A percentile compares a stretch with the other conserved stretches of the same genome.
Conservation (phyloP, 2,888 invertebrate species). For the Hydrotaea cyrtoneurina region DNA sequence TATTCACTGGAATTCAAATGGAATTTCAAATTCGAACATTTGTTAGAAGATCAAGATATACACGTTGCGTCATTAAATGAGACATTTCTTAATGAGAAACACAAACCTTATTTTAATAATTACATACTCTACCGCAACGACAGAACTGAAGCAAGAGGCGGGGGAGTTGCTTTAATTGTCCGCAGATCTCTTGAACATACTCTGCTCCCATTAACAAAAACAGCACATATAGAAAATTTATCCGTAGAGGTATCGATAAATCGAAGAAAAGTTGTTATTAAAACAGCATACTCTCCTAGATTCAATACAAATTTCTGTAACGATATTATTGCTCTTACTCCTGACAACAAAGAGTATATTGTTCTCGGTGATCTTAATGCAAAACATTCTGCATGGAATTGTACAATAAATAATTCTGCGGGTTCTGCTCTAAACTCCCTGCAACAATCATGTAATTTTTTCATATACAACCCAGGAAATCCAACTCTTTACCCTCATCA, state of each 20-base stretch:
- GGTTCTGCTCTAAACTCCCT: neutral
- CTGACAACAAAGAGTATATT: neutral
- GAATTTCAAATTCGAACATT: no score
- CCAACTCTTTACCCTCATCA: slow-evolving; percentile 35
- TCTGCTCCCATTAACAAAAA: neutral
- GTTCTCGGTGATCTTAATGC: neutral
- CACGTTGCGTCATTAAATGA: neutral
- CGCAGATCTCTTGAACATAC: neutral
- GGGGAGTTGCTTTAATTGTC: neutral
- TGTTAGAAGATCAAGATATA: no score
- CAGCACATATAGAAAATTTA: slow-evolving; percentile 13
- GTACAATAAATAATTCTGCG: neutral
- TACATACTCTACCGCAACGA: neutral
- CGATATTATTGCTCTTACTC: slow-evolving; percentile 4
- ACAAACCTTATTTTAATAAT: neutral
- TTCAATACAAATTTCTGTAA: neutral
- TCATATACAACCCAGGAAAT: neutral
- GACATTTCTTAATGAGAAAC: neutral
- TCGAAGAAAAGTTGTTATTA: no score
- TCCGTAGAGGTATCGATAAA: neutral
- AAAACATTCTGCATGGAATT: neutral
- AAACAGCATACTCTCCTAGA: neutral
- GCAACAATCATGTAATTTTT: slow-evolving; percentile 18
- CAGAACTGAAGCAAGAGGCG: neutral
- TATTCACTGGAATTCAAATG: neutral